phyloP scores from a whole-genome alignment of 1,140 invertebrate species.

The Trypoxylus dichotomus region DNA sequence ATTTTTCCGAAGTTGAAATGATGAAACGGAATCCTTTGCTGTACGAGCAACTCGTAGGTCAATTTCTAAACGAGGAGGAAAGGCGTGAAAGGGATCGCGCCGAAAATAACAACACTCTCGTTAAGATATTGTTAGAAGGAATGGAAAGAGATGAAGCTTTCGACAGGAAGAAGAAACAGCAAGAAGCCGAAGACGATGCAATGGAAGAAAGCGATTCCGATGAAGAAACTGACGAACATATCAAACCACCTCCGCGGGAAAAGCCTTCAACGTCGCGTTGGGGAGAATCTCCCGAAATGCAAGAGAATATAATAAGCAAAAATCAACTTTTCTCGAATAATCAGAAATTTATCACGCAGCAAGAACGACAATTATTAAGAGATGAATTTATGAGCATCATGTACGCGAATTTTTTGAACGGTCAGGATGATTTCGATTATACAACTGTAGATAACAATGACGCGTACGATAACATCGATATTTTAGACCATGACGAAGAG shows the following conservation, averaged over 20 bases:
- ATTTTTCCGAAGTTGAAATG: conserved; percentile 92
- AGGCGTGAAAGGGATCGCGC: conserved; percentile 63
- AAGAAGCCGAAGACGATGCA: conserved; percentile 60
- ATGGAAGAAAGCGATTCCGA: conserved; percentile 55
- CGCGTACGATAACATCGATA: conserved; percentile 75
- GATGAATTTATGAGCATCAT: conserved; percentile 86
- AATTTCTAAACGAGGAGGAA: conserved; percentile 79
- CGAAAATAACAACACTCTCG: conserved; percentile 63
- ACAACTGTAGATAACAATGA: conserved; percentile 73
- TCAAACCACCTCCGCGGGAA: conserved; percentile 7
- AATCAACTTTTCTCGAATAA: conserved; percentile 42
- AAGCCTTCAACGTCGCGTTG: conserved; percentile 49
- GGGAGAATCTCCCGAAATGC: conserved; percentile 55
- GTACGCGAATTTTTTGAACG: conserved; percentile 84
- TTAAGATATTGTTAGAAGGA: conserved; percentile 69
- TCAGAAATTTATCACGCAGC: conserved; percentile 55
- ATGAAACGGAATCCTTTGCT: conserved; percentile 85
- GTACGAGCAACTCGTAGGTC: conserved; percentile 86
- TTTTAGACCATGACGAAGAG: conserved; percentile 74
- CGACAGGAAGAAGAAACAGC: conserved; percentile 63
- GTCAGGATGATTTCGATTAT: conserved; percentile 89
- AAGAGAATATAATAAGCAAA: conserved; percentile 32
- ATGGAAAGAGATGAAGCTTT: conserved; percentile 66
- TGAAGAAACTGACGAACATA: conserved; percentile 45
- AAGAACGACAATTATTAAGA: conserved; percentile 67